These are phyloP conservation scores for Lepidostoma basale DNA, from an alignment of 1,140 invertebrate genomes.

Conservation along the genomic window DNA sequence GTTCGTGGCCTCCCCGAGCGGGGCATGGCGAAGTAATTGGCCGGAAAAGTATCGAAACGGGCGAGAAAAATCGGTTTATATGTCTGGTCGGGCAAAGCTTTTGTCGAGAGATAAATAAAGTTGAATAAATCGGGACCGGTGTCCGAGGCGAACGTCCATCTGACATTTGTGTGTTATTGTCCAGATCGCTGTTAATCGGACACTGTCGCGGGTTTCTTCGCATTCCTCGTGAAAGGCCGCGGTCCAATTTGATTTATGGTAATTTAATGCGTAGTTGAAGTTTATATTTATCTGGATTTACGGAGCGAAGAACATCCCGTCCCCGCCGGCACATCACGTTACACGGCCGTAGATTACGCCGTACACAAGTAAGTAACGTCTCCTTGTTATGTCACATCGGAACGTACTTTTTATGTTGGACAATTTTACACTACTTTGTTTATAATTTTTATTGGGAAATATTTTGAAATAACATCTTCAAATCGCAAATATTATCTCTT, in stretches of 20 bases:
- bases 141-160: conserved; percentile 5
- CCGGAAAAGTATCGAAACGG: neutral
- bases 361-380: conserved; percentile 18
- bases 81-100: conserved; percentile 54
- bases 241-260: conserved; percentile 19
- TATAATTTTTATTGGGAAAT: too few species aligned
- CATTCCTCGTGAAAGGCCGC: neutral
- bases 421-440: too few species aligned
- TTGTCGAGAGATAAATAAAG: conserved; percentile 61
- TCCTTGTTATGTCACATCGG: conserved; percentile 5
- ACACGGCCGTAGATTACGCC: conserved; percentile 14
- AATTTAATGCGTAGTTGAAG: conserved; percentile 34
- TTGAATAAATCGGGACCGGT: conserved; percentile 53
- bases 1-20: conserved; percentile 48
- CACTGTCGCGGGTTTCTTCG: neutral
- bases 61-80: conserved; percentile 19
- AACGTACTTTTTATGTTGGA: conserved; percentile 13
- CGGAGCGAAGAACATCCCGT: neutral
- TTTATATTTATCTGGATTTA: conserved; percentile 36
- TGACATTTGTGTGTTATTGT: conserved; percentile 28
- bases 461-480: too few species aligned
- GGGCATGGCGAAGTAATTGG: conserved; percentile 16
- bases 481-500: too few species aligned
- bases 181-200: neutral
- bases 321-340: conserved; percentile 15